Evolutionary conservation across 2,797 vertebrate genomes (phyloP).

Genomic region (Glyptemys insculpta): DNA sequence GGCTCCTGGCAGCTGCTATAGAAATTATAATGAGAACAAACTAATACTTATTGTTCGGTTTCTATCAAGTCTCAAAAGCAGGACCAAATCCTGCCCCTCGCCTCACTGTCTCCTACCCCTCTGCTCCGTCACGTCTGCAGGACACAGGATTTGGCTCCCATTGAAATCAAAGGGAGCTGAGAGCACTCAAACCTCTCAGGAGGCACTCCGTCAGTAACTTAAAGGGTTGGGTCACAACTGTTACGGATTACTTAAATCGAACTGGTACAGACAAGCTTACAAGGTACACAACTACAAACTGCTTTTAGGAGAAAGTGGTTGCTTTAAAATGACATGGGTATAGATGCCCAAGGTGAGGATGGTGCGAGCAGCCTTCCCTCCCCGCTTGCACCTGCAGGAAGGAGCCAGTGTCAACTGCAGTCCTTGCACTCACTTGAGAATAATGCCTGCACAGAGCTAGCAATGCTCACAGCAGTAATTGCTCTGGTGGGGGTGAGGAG

Average conservation of each 20-base stretch:
- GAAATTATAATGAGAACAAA: constrained; percentile 41
- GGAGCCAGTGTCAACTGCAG: neutral
- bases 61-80: neutral
- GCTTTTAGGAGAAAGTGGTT: neutral
- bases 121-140: constrained; percentile 11
- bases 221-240: fast-evolving
- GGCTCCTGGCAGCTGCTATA: constrained; percentile 5
- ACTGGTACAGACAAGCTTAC: neutral
- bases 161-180: neutral
- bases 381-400: neutral
- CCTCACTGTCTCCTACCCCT: neutral
- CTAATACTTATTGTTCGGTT: constrained; percentile 39
- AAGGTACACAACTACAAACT: neutral
- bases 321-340: neutral
- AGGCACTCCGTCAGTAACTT: neutral
- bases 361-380: neutral
- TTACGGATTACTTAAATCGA: neutral
- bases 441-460: neutral
- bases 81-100: neutral
- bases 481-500: neutral
- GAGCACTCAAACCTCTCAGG: neutral
- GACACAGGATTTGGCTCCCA: neutral
- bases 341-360: neutral
- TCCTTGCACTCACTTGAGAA: neutral
- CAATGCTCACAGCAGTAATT: neutral